Evolutionary conservation across 2,113 vertebrate species (phyloP), one percentile per base, ranked within the genome.

Genomic region (Dendropsophus ebraccatus): DNA sequence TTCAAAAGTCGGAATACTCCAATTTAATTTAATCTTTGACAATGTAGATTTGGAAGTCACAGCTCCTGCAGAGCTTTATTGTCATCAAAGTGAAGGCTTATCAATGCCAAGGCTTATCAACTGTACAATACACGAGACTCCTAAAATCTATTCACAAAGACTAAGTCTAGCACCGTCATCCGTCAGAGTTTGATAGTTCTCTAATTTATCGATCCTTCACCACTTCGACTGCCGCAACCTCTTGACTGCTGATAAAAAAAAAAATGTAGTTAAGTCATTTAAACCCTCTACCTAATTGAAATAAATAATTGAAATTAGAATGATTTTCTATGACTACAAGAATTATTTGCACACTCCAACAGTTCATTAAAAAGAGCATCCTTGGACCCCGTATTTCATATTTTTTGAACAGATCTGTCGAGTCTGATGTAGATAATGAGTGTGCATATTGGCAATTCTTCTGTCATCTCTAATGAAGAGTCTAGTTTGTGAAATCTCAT

Each of bases 321-420:
- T 52, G 28, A 62, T 52, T 85, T 52, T 85, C 41, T 25, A 30
- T 54, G 45, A 23, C 78, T 21, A 35, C 10, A 32, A 32, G 54
- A 84, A 81, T 81, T 62, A 74, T 73, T 74, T 81, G 50, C 21
- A 35, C 28, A 49, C 69, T 74, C 28, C 25, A 81, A 32, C 41
- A 62, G 5, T 60, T 84, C 58, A 87, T 89, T 89, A 88, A 84
- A 58, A 52, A 86, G 73, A 62, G 72, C 65, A 25, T 60, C 5
- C 28, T 50, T 82, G 87, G n/a, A 78, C 77, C 84, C 35, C 73
- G 37, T 79, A 30, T 76, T 91, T 10, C 19, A 80, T n/a, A n/a
- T 89, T 90, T 88, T 41, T 90, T 89, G 77, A 83, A 88, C 2
- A 35, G 54, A 83, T 30, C 54, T 88, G 73, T 90, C 87, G 89